Evolutionary conservation across 2,113 vertebrate genomes (phyloP), one percentile per base, ranked within the genome.

Genomic region (Sitta europaea): DNA sequence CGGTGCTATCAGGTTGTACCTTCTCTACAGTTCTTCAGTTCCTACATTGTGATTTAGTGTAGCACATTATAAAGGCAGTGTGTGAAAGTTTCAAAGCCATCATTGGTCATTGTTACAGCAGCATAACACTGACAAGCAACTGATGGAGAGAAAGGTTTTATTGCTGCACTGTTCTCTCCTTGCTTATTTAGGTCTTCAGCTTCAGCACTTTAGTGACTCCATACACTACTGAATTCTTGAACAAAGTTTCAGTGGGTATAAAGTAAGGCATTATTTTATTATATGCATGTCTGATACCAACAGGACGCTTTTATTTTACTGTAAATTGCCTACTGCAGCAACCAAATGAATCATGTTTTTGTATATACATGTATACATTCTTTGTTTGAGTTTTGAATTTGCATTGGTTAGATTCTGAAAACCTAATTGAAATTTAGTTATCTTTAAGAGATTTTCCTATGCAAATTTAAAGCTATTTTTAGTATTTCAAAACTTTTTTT

Each of bases 101-200:
- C 85, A 59, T 92, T 95, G 96, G 95, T 96, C 93, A 93, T 93
- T 80, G 85, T 92, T 96, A 93, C 85, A 63, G 78, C 75, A 86
- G 75, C 82, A 61, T 77, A 96, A 80, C 42, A 18, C 59, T 96
- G 92, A 95, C 92, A 96, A 92, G 93, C 33, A 93, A 25, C 63
- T 90, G 93, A 96, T 94, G 88, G 94, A 90, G 88, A 86, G 88
- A 91, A 85, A 94, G 88, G 43, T 63, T 96, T 95, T 96, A 93
- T 90, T 84, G 65, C 85, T 38, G 8, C 50, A 25, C 73, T 80
- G 54, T 82, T 94, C 70, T 78, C 33, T 85, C 54, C 33, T 62
- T 70, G 61, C 43, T n/a, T 84, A 36, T 76, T 96, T 92, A 80
- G 55, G 59, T 62, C 72, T 84, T 77, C 65, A 71, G 47, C 63